phyloP scores from a whole-genome alignment of 2,888 invertebrate species.

The Chelonus formosanus region DNA sequence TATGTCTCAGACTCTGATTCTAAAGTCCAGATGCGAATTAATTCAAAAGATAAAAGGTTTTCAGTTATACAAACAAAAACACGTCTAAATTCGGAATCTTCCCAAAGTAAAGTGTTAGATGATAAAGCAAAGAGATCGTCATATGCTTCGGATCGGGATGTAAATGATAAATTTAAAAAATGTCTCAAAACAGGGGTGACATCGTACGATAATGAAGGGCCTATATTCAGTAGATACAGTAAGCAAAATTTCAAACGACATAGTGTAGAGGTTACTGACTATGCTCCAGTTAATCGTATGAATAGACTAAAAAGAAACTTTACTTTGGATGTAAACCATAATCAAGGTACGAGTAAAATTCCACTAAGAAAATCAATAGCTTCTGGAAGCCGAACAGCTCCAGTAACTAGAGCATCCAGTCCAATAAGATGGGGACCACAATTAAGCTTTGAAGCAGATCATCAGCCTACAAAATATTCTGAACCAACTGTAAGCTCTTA shows the following conservation, averaged over 20 bases:
- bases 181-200: too few relatives aligned
- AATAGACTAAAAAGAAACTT: constrained; percentile 45
- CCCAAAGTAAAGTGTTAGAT: constrained; percentile 35
- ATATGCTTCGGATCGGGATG: constrained; percentile 50
- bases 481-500: background rate
- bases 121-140: constrained; percentile 51
- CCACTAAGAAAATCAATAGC: constrained; percentile 54
- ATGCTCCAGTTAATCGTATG: constrained; percentile 43
- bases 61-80: background rate
- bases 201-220: too few relatives aligned
- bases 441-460: constrained; percentile 46
- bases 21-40: constrained; percentile 44
- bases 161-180: constrained; percentile 50
- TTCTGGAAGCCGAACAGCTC: constrained; percentile 60
- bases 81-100: too few relatives aligned
- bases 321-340: constrained; percentile 60
- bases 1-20: constrained; percentile 8
- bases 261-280: constrained; percentile 56
- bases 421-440: constrained; percentile 52
- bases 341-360: constrained; percentile 61
- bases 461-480: constrained; percentile 34
- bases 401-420: constrained; percentile 60
- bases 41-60: constrained; percentile 45
- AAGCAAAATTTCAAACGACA: constrained; percentile 56
- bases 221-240: constrained; percentile 41